Evolutionary conservation across 2,113 vertebrate genomes (phyloP), one percentile per base, ranked within the genome.

Genomic region (Pitta sordida): DNA sequence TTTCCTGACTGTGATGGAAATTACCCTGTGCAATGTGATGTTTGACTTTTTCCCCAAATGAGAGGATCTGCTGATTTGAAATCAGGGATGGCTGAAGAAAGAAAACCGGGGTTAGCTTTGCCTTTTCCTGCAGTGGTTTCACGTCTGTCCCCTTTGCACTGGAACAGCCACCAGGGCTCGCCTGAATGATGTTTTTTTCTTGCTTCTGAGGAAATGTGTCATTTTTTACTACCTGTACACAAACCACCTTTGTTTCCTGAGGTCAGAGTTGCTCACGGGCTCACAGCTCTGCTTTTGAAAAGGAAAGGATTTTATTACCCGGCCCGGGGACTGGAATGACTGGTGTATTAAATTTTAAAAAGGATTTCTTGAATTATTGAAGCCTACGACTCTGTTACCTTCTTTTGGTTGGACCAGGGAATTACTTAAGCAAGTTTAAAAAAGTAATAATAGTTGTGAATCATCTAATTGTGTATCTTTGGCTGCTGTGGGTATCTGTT

Each of bases 351-450:
- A 96, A 94, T 34, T 94, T 96, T 96, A 94, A 96, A 85, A 41
- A 88, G 94, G 48, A 52, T 75, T 88, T 19, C 71, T 52, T 96
- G 59, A 96, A 96, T 96, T 95, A 96, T 95, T 96, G 71, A 96
- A 94, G 52, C 41, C 36, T 36, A 4, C 9, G 20, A 15, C 85
- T 95, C 87, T 8, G 34, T 94, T 88, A 70, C 91, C 16, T 7
- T 71, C 74, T 77, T 48, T 16, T 39, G n/a, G 34, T 71, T 59
- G 11, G 63, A 29, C 13, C n/a, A 80, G 39, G 55, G 52, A 91
- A 93, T 86, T 67, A 83, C 88, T 92, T 58, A 86, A 74, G 78
- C 67, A 90, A 65, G 51, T 53, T 86, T 7, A 19, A 37, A 63
- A 70, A 24, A 39, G n/a, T n/a, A 30, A n/a, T 30, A 60, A 18